phyloP scores from a whole-genome alignment of 1,140 invertebrate genomes.

The Eumeta japonica region DNA sequence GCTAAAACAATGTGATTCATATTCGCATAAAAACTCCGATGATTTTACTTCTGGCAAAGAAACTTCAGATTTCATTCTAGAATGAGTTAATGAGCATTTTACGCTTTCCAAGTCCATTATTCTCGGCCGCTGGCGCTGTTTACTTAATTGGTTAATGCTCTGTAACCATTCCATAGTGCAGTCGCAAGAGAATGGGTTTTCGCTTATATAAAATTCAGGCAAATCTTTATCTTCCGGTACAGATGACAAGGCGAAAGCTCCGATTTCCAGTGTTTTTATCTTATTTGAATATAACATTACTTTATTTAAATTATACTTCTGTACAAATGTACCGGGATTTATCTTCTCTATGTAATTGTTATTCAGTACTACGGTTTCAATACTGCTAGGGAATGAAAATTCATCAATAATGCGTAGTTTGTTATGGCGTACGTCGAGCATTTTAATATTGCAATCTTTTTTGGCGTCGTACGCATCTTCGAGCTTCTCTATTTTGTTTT shows the following conservation, averaged over 20 bases:
- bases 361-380: slow-evolving; percentile 74
- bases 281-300: slow-evolving; percentile 77
- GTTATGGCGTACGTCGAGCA: slow-evolving; percentile 77
- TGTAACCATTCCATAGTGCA: slow-evolving; percentile 85
- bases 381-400: slow-evolving; percentile 69
- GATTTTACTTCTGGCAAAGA: slow-evolving; percentile 74
- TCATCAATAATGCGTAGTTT: slow-evolving; percentile 68
- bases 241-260: slow-evolving; percentile 66
- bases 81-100: slow-evolving; percentile 79
- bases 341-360: slow-evolving; percentile 74
- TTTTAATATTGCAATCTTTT: slow-evolving; percentile 73
- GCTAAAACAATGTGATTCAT: slow-evolving; percentile 84
- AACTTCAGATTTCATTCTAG: slow-evolving; percentile 64
- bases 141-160: slow-evolving; percentile 72
- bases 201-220: slow-evolving; percentile 76
- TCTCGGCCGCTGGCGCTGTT: slow-evolving; percentile 73
- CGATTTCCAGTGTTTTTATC: slow-evolving; percentile 71
- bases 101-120: slow-evolving; percentile 84
- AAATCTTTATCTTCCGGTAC: slow-evolving; percentile 66
- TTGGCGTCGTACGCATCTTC: slow-evolving; percentile 74
- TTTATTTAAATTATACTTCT: slow-evolving; percentile 70
- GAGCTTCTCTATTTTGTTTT: slow-evolving; percentile 68
- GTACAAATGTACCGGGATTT: slow-evolving; percentile 70
- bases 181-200: slow-evolving; percentile 80
- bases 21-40: slow-evolving; percentile 82